Conservation (phyloP, 1,140 invertebrate genomes). For the Drosophila kanapiae region DNA sequence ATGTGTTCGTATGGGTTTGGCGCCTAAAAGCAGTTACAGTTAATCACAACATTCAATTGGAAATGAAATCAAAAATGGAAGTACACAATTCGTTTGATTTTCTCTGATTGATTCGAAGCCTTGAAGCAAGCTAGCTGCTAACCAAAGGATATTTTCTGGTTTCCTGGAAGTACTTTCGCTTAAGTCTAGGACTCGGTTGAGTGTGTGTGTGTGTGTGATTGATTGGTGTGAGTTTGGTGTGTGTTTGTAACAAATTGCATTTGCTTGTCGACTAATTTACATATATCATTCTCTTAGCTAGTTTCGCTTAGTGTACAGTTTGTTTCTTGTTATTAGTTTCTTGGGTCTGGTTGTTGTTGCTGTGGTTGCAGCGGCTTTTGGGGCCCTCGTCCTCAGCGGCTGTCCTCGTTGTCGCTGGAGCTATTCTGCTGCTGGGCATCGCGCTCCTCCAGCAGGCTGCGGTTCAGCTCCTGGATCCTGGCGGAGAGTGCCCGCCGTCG, state of each 20-base stretch:
- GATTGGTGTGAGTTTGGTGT: conserved; percentile 36
- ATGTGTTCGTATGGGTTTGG: conserved; percentile 31
- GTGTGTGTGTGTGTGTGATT: conserved; percentile 45
- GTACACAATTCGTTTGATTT: conserved; percentile 39
- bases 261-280: conserved; percentile 69
- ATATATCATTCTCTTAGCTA: conserved; percentile 70
- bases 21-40: conserved; percentile 74
- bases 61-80: conserved; percentile 51
- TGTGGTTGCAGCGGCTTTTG: conserved; percentile 53
- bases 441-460: conserved; percentile 81
- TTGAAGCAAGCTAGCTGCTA: conserved; percentile 45
- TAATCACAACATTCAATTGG: conserved; percentile 81
- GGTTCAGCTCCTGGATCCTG: conserved; percentile 82
- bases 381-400: conserved; percentile 55
- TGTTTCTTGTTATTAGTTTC: conserved; percentile 36
- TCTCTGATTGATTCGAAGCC: conserved; percentile 46
- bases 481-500: conserved; percentile 80
- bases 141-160: conserved; percentile 27
- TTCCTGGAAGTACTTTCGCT: conserved; percentile 61
- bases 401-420: conserved; percentile 84
- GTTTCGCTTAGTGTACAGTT: conserved; percentile 54
- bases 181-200: conserved; percentile 45
- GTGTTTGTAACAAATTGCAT: conserved; percentile 73
- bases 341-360: conserved; percentile 60
- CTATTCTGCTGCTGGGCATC: conserved; percentile 81